These are phyloP conservation scores for Drosophila mettleri DNA, from an alignment of 2,888 invertebrate species.

Conservation along the genomic window DNA sequence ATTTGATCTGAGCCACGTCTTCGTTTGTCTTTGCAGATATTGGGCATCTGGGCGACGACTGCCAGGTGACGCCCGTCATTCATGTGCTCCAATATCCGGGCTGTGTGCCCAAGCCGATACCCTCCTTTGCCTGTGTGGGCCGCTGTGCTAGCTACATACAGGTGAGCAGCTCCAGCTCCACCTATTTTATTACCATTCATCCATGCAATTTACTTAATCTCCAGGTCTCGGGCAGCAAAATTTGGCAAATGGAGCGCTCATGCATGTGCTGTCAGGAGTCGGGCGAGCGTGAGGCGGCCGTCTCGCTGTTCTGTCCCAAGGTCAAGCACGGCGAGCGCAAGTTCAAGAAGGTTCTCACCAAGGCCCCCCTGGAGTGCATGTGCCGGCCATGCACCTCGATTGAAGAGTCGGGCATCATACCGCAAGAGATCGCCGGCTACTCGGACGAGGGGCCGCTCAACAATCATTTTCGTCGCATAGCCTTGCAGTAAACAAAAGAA, in stretches of 20 bases:
- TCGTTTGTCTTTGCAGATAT: slow-evolving; percentile 67
- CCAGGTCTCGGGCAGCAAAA: slow-evolving; percentile 96
- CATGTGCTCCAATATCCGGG: slow-evolving; percentile 96
- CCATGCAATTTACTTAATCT: not conserved
- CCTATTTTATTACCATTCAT: not conserved
- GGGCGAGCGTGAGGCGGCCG: slow-evolving; percentile 95
- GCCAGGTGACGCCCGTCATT: slow-evolving; percentile 95
- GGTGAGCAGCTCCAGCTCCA: slow-evolving; percentile 85
- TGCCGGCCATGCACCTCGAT: slow-evolving; percentile 96
- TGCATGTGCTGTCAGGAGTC: slow-evolving; percentile 98
- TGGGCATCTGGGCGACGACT: slow-evolving; percentile 88
- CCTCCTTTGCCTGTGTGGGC: slow-evolving; percentile 96
- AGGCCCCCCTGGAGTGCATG: slow-evolving; percentile 97
- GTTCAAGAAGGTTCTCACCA: slow-evolving; percentile 95
- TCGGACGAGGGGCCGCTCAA: slow-evolving; percentile 92
- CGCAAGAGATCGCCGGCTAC: slow-evolving; percentile 95
- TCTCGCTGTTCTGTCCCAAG: slow-evolving; percentile 95
- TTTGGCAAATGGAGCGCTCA: slow-evolving; percentile 98
- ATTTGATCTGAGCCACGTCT: not conserved
- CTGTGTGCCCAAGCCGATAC: slow-evolving; percentile 96
- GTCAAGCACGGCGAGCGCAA: slow-evolving; percentile 94
- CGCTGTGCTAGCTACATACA: slow-evolving; percentile 96
- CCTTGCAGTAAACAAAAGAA: slow-evolving; percentile 85
- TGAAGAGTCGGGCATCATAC: slow-evolving; percentile 94
- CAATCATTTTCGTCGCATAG: slow-evolving; percentile 91